These are phyloP conservation scores for Nomada ferruginata DNA, from an alignment of 2,888 invertebrate genomes.

Conservation along the genomic window DNA sequence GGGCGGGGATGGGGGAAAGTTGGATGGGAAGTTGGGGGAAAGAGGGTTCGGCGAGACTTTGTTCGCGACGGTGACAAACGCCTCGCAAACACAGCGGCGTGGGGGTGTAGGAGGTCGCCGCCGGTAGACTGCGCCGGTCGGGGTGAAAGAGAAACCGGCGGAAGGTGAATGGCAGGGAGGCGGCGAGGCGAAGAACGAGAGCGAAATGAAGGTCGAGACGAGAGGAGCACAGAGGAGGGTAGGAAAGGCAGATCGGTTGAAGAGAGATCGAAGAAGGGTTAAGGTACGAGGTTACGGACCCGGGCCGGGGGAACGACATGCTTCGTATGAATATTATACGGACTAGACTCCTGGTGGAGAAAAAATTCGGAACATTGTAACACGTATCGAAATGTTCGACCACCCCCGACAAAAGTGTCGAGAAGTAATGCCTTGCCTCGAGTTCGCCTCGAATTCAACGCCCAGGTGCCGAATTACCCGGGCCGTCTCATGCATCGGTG, in stretches of 20 bases:
- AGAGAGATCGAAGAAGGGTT: slow-evolving; percentile 44
- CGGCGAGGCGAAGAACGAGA: slow-evolving; percentile 44
- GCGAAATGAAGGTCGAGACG: slow-evolving; percentile 57
- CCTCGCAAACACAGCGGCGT: slow-evolving; percentile 60
- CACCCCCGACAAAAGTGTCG: too few species aligned
- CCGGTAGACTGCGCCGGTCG: slow-evolving; percentile 32
- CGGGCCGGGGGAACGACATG: slow-evolving; percentile 3
- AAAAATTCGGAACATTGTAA: not conserved
- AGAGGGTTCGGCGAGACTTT: slow-evolving; percentile 58
- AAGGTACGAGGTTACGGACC: slow-evolving; percentile 39
- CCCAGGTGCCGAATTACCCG: too few species aligned
- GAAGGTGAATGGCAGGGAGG: slow-evolving; percentile 21
- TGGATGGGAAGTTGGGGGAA: too few species aligned
- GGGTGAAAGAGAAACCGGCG: slow-evolving; percentile 49
- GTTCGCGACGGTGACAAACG: slow-evolving; percentile 71
- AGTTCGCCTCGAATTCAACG: too few species aligned
- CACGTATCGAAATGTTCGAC: too few species aligned
- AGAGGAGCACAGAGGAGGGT: slow-evolving; percentile 8
- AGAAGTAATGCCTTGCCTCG: too few species aligned
- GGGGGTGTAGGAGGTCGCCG: slow-evolving; percentile 59
- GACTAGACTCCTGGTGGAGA: not conserved
- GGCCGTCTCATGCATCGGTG: too few species aligned
- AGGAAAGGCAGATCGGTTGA: slow-evolving; percentile 35
- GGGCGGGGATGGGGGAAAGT: slow-evolving; percentile 2
- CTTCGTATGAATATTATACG: too few species aligned